Evolutionary conservation across 2,888 invertebrate genomes (phyloP).

Genomic region (Thyatira batis): DNA sequence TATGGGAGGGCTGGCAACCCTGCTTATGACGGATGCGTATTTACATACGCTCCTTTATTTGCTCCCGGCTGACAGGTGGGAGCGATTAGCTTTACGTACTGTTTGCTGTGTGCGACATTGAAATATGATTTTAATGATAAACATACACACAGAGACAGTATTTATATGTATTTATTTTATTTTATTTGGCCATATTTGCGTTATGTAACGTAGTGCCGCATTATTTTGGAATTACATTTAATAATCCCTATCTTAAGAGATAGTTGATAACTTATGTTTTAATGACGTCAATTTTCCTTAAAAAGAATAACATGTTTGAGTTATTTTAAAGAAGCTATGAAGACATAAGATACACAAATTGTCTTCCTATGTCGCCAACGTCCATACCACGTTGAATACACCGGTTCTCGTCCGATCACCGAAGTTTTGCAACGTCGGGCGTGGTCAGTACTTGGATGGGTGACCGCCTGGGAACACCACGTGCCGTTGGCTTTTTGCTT

Average conservation of each 20-base stretch:
- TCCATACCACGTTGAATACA: conserved; percentile 74
- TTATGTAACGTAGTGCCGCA: not conserved
- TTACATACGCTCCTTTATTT: conserved; percentile 52
- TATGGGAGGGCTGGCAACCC: conserved; percentile 21
- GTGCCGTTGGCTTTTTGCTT: conserved; percentile 63
- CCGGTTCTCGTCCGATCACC: conserved; percentile 80
- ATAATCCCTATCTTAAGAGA: not conserved
- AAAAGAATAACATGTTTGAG: not conserved
- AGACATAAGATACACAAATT: no score
- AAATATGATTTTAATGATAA: conserved; percentile 44
- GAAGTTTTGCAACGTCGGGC: conserved; percentile 78
- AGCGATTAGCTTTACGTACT: conserved; percentile 39
- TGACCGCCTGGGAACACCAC: conserved; percentile 75
- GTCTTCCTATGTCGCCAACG: no score
- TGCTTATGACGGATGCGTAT: conserved; percentile 34
- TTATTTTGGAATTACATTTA: not conserved
- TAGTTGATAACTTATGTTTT: no score
- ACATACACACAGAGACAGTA: conserved; percentile 7
- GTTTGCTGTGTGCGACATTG: conserved; percentile 39
- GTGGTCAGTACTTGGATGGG: conserved; percentile 78
- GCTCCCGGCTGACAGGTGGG: conserved; percentile 45
- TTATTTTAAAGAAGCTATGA: not conserved
- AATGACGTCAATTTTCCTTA: not conserved
- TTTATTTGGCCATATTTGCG: not conserved
- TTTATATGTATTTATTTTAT: not conserved